Conservation (phyloP, 2,113 vertebrate genomes). For the Aramus guarauna region DNA sequence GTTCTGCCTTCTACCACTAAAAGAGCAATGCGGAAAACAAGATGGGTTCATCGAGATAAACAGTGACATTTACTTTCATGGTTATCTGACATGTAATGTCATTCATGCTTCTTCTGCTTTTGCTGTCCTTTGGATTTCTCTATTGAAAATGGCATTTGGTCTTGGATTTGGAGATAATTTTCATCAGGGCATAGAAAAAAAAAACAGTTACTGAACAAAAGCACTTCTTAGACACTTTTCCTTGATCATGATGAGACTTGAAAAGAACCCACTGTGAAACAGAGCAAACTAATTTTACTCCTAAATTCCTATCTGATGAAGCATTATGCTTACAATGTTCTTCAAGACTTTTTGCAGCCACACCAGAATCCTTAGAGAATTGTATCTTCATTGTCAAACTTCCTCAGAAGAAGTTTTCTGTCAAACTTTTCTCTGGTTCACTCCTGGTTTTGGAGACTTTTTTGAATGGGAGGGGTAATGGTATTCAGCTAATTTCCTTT, state of each 20-base stretch:
- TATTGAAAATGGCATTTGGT: neutral
- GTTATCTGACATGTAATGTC: neutral
- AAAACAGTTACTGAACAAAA: neutral
- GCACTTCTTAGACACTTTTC: neutral
- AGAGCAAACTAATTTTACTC: neutral
- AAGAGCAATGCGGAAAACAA: neutral
- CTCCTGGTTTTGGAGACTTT: neutral
- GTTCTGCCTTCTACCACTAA: neutral
- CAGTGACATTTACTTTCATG: neutral
- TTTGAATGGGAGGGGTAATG: neutral
- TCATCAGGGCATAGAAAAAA: neutral
- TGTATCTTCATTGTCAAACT: neutral
- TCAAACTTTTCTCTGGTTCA: neutral
- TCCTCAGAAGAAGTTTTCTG: neutral
- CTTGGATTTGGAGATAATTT: neutral
- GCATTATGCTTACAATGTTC: neutral
- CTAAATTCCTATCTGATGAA: neutral
- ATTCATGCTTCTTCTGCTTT: neutral
- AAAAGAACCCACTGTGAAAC: neutral
- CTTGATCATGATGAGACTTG: neutral
- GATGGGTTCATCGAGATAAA: neutral
- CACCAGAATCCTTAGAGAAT: neutral
- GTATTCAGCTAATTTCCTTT: conserved; percentile 43
- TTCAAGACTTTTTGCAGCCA: neutral
- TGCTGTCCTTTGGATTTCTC: neutral